Base-by-base conservation (phyloP, 53 echinoderm and acorn worm species). In the Henricia sp. region DNA sequence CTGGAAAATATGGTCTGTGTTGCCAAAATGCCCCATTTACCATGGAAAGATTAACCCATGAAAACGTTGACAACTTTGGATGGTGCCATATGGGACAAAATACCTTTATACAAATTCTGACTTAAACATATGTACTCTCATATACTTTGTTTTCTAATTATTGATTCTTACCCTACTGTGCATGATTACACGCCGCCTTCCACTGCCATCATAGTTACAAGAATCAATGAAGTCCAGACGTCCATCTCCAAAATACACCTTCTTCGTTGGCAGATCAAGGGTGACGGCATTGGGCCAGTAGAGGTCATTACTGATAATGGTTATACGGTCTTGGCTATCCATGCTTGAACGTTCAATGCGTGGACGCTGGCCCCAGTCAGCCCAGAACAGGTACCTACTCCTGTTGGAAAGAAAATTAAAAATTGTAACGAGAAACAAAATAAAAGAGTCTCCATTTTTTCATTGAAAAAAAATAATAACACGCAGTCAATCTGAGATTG, bases 171-270 rank as follows among this genome's bases (percentile, higher is more conserved):
- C 90, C 85, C n/a, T 3, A 9, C 78, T 37, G 43, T 53, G 85
- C 28, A 72, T 36, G 28, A 90, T 14, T 0, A 85, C 32, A 14
- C 51, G 38, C 32, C 57, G 65, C 14, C 90, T 56, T 9, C 64
- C 72, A 66, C 41, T 80, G 4, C 93, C 93, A 37, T 93, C 85
- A 52, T 93, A 93, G 40, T 93, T 80, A 54, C 90, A 90, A 46
- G 72, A 84, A 17, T 87, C 93, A 17, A 93, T 90, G 60, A 84
- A 93, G 42, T 88, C 88, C 57, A 87, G 63, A 1, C 88, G 68
- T 1, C 43, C 65, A 40, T 93, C 93, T 8, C 71, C 82, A 56
- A 90, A 93, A 67, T 85, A 93, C 19, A 93, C 59, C 46, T 82
- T 90, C 68, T 85, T 84, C 17, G 71, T 87, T 13, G 90, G 88